These are phyloP conservation scores for Hyperoplus lanceolatus DNA, from an alignment of 2,797 vertebrate genomes.

Conservation along the genomic window DNA sequence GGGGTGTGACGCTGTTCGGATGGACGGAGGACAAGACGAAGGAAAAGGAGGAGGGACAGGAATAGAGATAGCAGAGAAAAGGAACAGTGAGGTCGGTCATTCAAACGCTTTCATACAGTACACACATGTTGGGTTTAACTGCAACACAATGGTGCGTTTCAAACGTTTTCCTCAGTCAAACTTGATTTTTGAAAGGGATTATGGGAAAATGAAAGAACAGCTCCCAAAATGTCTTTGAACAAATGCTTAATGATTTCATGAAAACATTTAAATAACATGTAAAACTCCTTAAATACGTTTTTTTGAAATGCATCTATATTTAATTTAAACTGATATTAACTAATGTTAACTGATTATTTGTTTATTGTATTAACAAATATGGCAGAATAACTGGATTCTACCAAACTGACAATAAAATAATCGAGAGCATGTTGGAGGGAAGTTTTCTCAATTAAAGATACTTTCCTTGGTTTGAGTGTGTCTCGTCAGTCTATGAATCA, in stretches of 20 bases:
- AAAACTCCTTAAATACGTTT: background rate
- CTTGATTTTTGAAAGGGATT: background rate
- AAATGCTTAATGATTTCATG: background rate
- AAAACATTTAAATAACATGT: background rate
- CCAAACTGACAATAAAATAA: background rate
- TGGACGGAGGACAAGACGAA: slow-evolving; percentile 52
- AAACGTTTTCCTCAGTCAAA: slow-evolving; percentile 1
- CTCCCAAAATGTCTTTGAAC: background rate
- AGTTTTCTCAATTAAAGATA: background rate
- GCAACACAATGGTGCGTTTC: background rate
- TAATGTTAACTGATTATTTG: too few relatives aligned
- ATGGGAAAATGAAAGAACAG: slow-evolving; percentile 2
- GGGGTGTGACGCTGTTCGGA: slow-evolving; percentile 88
- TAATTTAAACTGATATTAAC: too few relatives aligned
- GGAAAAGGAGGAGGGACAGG: slow-evolving; percentile 41
- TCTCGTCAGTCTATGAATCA: background rate
- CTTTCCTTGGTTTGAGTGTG: background rate
- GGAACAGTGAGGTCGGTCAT: slow-evolving; percentile 88
- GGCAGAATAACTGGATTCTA: background rate
- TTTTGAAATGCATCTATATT: too few relatives aligned
- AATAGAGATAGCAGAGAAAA: slow-evolving; percentile 87
- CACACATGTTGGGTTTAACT: background rate
- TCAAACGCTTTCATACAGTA: slow-evolving; percentile 53
- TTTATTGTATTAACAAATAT: background rate
- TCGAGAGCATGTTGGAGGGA: background rate